Conservation (phyloP, 2,888 invertebrate species). For the Cryptus armator region DNA sequence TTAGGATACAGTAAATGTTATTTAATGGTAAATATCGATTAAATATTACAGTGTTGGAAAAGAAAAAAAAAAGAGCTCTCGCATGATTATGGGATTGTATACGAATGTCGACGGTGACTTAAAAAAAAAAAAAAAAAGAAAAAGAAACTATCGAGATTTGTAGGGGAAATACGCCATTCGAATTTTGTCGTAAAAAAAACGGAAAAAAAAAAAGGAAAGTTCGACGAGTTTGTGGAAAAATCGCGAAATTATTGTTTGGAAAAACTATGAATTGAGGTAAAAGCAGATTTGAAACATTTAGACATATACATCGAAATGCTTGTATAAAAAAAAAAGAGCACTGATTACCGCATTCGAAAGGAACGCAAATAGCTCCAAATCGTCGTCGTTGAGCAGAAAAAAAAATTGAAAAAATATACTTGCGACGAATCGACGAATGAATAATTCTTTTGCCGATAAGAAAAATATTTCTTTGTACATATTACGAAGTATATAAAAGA, state of each 20-base stretch:
- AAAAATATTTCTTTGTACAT: slow-evolving; percentile 78
- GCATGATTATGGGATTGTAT: slow-evolving; percentile 69
- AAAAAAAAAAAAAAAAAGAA: slow-evolving; percentile 61
- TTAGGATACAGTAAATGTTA: slow-evolving; percentile 81
- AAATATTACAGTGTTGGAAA: slow-evolving; percentile 77
- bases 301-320: neutral
- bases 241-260: neutral
- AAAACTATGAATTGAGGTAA: neutral
- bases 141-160: neutral
- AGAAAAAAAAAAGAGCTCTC: slow-evolving; percentile 55
- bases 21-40: slow-evolving; percentile 81
- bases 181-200: slow-evolving; percentile 1
- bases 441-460: slow-evolving; percentile 45
- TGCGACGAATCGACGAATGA: slow-evolving; percentile 49
- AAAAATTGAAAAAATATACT: slow-evolving; percentile 61
- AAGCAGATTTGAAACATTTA: neutral
- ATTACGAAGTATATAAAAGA: slow-evolving; percentile 72
- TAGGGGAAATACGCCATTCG: neutral
- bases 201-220: neutral
- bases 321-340: slow-evolving; percentile 11
- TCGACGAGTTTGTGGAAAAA: neutral
- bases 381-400: slow-evolving; percentile 11
- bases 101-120: slow-evolving; percentile 76
- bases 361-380: neutral
- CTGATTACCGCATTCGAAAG: neutral